Conservation (phyloP, 1,140 invertebrate species). For the Rhopalosiphum padi region DNA sequence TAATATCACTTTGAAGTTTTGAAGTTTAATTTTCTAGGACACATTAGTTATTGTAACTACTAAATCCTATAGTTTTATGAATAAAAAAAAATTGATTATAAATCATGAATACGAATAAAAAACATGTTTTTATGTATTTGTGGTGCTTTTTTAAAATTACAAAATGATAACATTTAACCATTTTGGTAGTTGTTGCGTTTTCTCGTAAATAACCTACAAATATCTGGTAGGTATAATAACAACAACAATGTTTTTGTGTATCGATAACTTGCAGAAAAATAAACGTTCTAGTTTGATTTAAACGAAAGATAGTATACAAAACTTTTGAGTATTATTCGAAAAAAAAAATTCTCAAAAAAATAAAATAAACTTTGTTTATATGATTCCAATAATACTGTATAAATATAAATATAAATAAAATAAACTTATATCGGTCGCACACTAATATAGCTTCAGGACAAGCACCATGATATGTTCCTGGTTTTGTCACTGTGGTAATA, state of each 20-base stretch:
- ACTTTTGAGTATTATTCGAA: background rate
- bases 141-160: background rate
- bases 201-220: background rate
- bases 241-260: background rate
- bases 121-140: background rate
- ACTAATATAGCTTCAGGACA: background rate
- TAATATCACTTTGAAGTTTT: too few relatives aligned
- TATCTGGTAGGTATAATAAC: background rate
- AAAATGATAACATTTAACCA: background rate
- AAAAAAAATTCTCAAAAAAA: background rate
- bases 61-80: background rate
- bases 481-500: background rate
- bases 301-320: background rate
- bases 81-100: background rate
- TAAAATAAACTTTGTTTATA: background rate
- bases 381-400: background rate
- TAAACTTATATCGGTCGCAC: background rate
- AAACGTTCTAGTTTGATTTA: background rate
- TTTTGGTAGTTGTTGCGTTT: background rate
- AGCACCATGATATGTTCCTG: background rate
- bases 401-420: conserved; percentile 3
- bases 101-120: background rate
- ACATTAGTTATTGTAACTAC: background rate
- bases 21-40: background rate
- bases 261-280: background rate